Percentiles rank a stretch among this genome's conserved stretches.
phyloP scores from a whole-genome alignment of 2,888 invertebrate species.

The Troides oblongomaculatus region DNA sequence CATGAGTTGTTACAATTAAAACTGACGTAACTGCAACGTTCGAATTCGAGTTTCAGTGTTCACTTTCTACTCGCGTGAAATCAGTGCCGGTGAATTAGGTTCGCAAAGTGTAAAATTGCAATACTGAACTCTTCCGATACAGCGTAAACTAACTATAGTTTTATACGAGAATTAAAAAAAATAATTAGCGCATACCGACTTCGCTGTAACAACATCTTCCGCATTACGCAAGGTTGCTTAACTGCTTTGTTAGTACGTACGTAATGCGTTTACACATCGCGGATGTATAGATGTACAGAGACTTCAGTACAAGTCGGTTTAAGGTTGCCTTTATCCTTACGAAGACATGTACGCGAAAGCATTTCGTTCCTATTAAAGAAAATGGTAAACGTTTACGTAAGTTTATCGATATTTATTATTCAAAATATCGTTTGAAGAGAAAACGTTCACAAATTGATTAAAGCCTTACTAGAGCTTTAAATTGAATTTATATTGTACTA shows the following conservation, averaged over 20 bases:
- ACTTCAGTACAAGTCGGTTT: too few relatives aligned
- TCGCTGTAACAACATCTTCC: neutral
- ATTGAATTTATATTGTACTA: too few relatives aligned
- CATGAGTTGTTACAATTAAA: slow-evolving; percentile 37
- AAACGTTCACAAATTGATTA: too few relatives aligned
- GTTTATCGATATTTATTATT: too few relatives aligned
- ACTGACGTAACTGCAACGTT: slow-evolving; percentile 35
- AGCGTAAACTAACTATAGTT: neutral
- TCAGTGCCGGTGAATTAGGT: slow-evolving; percentile 17
- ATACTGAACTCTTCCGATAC: slow-evolving; percentile 7
- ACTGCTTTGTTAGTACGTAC: neutral
- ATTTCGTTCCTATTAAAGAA: too few relatives aligned
- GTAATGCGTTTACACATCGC: neutral
- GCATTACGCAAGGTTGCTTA: slow-evolving; percentile 4
- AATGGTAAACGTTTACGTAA: too few relatives aligned
- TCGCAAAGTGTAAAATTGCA: slow-evolving; percentile 20
- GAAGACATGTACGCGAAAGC: too few relatives aligned
- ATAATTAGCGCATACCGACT: neutral
- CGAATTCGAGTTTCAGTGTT: slow-evolving; percentile 32
- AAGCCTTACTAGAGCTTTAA: too few relatives aligned
- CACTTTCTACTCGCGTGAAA: slow-evolving; percentile 39
- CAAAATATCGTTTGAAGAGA: too few relatives aligned
- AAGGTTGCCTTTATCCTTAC: too few relatives aligned
- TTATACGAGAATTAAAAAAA: neutral
- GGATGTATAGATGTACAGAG: too few relatives aligned